Evolutionary conservation across 2,888 invertebrate species (phyloP), one percentile per base, ranked within the genome.

Genomic region (Teleogryllus oceanicus): DNA sequence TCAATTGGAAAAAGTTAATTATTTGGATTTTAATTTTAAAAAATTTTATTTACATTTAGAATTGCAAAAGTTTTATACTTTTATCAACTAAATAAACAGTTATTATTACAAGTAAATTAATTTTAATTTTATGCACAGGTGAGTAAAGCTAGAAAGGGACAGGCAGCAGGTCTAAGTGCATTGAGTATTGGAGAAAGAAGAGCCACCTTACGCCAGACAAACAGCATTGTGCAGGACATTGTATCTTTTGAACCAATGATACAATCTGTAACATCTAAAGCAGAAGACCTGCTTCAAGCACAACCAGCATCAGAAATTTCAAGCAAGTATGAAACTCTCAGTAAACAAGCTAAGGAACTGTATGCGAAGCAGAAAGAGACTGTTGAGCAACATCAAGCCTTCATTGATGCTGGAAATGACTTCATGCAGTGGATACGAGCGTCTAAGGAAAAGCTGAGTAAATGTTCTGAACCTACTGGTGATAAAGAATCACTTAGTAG

Each of bases 161-260:
- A 94, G 84, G 92, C 92, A 62, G 88, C 90, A 74, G 95, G 95
- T 76, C 89, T 96, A 8, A 94, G 94, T 82, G 92, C 94, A 10
- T 88, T 96, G 51, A 93, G 93, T 80, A 91, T 94, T 78, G 95
- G 95, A 79, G 96, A 96, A 86, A 90, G 96, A 80, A 96, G 96
- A 87, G 96, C 96, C 11, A 95, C 94, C 84, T 90, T 97, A 77
- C 91, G 96, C 83, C 95, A 96, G 88, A 96, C 96, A 80, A 96
- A 96, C 88, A 96, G 95, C 87, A 95, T 97, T 85, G 96, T 97
- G 76, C 97, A 97, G 88, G 98, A 98, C 88, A 97, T 98, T 85
- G 96, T 96, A 83, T 96, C 97, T 79, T 96, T 97, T 88, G 97
- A 98, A 87, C 97, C 97, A 78, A 97, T 98, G 95, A 96, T 98